These are phyloP conservation scores for Rhagologus leucostigma DNA, from an alignment of 2,113 vertebrate species.

Conservation along the genomic window DNA sequence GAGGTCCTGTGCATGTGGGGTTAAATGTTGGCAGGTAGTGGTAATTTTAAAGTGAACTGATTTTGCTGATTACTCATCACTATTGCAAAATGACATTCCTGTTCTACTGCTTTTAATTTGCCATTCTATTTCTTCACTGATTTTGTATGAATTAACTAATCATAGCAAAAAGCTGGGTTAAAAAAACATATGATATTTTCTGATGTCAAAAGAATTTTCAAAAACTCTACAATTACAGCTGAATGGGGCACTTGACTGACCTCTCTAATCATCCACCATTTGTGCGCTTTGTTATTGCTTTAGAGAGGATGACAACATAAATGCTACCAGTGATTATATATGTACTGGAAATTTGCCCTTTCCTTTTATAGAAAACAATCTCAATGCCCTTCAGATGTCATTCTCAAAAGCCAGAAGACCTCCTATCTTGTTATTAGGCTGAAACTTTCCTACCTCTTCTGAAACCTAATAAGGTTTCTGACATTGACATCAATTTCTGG, in stretches of 20 bases:
- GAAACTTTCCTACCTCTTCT: slow-evolving; percentile 23
- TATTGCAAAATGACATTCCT: background rate
- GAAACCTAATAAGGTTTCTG: slow-evolving; percentile 51
- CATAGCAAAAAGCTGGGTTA: slow-evolving; percentile 32
- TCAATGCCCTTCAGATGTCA: slow-evolving; percentile 53
- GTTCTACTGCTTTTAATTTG: slow-evolving; percentile 18
- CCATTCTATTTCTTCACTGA: background rate
- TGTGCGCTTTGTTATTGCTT: slow-evolving; percentile 55
- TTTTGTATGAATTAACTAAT: slow-evolving; percentile 63
- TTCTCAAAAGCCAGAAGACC: slow-evolving; percentile 31
- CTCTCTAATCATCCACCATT: slow-evolving; percentile 60
- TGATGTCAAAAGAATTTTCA: slow-evolving; percentile 48
- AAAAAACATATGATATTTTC: slow-evolving; percentile 51
- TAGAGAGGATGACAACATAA: slow-evolving; percentile 63
- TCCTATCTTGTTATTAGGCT: slow-evolving; percentile 32
- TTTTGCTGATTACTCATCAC: background rate
- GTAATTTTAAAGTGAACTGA: background rate
- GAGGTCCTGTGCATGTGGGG: background rate
- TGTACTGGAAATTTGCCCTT: slow-evolving; percentile 56
- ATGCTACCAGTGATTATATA: slow-evolving; percentile 46
- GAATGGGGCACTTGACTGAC: slow-evolving; percentile 55
- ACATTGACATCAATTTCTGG: background rate
- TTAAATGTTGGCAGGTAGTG: background rate
- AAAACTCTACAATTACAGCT: slow-evolving; percentile 58
- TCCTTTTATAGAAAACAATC: slow-evolving; percentile 55